These are phyloP conservation scores for Dione vanillae DNA, from an alignment of 2,888 invertebrate species.

Conservation along the genomic window DNA sequence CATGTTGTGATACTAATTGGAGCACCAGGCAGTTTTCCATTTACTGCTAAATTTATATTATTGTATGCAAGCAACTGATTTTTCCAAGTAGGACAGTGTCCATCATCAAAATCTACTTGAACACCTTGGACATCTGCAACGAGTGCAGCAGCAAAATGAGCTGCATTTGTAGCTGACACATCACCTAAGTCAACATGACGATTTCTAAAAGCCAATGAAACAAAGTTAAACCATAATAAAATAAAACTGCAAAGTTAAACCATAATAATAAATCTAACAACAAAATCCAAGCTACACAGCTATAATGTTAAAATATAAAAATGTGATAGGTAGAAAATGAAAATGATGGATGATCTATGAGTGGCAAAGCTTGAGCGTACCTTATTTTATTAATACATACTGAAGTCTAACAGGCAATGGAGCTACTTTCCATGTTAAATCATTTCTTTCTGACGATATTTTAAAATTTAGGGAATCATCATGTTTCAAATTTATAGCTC, in stretches of 20 bases:
- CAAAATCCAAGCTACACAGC: conserved; percentile 1
- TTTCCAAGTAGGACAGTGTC: conserved; percentile 89
- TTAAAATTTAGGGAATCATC: conserved; percentile 68
- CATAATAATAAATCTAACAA: neutral
- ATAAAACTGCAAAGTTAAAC: no score
- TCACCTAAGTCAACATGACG: conserved; percentile 87
- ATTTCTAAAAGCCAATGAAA: conserved; percentile 64
- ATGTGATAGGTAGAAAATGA: conserved; percentile 16
- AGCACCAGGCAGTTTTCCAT: conserved; percentile 77
- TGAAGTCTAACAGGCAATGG: conserved; percentile 82
- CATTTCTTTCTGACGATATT: conserved; percentile 67
- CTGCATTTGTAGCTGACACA: conserved; percentile 85
- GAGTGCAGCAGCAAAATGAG: conserved; percentile 83
- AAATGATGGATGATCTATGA: neutral
- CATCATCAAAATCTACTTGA: conserved; percentile 89
- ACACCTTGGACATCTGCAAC: conserved; percentile 84
- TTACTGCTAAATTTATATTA: conserved; percentile 84
- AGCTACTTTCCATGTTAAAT: conserved; percentile 84
- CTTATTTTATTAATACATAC: conserved; percentile 58
- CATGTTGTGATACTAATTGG: conserved; percentile 78
- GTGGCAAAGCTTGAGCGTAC: conserved; percentile 31
- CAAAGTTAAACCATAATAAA: neutral
- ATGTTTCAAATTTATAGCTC: conserved; percentile 62
- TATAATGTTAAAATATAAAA: no score
- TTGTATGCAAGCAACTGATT: conserved; percentile 87